These are phyloP conservation scores for Xylota segnis DNA, from an alignment of 2,888 invertebrate species.

Conservation along the genomic window DNA sequence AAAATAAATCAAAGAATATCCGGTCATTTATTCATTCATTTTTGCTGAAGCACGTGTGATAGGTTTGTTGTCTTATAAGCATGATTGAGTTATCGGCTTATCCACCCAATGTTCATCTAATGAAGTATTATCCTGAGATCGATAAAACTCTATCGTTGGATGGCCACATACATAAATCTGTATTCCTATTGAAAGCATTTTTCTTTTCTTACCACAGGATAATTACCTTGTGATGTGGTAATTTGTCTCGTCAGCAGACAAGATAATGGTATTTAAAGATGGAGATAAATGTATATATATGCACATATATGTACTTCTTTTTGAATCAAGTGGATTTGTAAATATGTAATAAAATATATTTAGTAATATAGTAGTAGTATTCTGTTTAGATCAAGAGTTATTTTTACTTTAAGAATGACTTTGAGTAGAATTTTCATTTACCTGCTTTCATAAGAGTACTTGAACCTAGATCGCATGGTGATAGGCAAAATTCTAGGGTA, in stretches of 20 bases:
- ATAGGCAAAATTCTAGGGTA: too few species aligned
- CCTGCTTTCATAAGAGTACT: too few species aligned
- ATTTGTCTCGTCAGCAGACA: slow-evolving; percentile 15
- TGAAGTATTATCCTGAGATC: slow-evolving; percentile 12
- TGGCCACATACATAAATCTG: not conserved
- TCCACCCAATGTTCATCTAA: not conserved
- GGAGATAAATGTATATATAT: not conserved
- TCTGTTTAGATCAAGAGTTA: too few species aligned
- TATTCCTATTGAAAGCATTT: not conserved
- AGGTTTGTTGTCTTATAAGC: not conserved
- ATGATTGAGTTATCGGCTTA: not conserved
- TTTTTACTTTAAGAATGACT: too few species aligned
- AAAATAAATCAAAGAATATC: not conserved
- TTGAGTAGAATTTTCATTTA: too few species aligned
- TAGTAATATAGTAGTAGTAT: too few species aligned
- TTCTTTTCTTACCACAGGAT: slow-evolving; percentile 1
- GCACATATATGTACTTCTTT: not conserved
- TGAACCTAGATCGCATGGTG: too few species aligned
- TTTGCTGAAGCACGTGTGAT: slow-evolving; percentile 1
- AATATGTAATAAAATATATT: too few species aligned
- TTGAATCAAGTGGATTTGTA: not conserved
- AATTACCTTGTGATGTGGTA: slow-evolving; percentile 11
- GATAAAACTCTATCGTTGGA: not conserved
- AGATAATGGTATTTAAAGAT: slow-evolving; percentile 6
- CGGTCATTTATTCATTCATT: not conserved